These are phyloP conservation scores for Hedya salicella DNA, from an alignment of 2,888 invertebrate species.

Conservation along the genomic window DNA sequence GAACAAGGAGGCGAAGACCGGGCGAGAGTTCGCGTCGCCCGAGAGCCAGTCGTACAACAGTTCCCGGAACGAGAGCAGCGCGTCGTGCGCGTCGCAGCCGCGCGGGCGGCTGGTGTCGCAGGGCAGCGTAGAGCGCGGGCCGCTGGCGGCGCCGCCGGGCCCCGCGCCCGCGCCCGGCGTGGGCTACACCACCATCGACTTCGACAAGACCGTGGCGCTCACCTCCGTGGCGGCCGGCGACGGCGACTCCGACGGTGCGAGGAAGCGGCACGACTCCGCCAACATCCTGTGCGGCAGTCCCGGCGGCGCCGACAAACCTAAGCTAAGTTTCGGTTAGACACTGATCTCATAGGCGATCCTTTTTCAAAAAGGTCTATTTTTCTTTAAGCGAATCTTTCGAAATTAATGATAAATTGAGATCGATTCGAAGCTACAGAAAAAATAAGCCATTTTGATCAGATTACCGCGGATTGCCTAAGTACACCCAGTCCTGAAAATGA, in stretches of 20 bases:
- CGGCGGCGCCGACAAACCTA: constrained; percentile 62
- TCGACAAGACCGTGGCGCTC: constrained; percentile 96
- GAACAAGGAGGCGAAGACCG: constrained; percentile 70
- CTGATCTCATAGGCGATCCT: constrained; percentile 45
- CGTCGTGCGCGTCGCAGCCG: constrained; percentile 64
- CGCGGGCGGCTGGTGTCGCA: constrained; percentile 69
- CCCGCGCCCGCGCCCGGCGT: constrained; percentile 69
- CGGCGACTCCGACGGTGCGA: constrained; percentile 87
- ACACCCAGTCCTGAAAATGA: constrained; percentile 39
- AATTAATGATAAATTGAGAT: no score
- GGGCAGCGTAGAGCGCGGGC: constrained; percentile 61
- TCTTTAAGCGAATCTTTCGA: no score
- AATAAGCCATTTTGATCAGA: background rate
- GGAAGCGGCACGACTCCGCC: constrained; percentile 93
- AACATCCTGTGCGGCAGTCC: constrained; percentile 83
- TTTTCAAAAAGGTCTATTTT: no score
- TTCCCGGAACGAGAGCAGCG: constrained; percentile 66
- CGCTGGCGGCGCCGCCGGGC: constrained; percentile 63
- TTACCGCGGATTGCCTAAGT: no score
- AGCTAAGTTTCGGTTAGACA: constrained; percentile 46
- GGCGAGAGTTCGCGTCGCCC: constrained; percentile 63
- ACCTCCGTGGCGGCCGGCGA: constrained; percentile 90
- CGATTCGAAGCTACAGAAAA: no score
- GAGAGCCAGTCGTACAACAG: constrained; percentile 67
- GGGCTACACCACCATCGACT: constrained; percentile 96